Evolutionary conservation across 2,888 invertebrate species (phyloP).

Genomic region (Nephrotoma flavescens): DNA sequence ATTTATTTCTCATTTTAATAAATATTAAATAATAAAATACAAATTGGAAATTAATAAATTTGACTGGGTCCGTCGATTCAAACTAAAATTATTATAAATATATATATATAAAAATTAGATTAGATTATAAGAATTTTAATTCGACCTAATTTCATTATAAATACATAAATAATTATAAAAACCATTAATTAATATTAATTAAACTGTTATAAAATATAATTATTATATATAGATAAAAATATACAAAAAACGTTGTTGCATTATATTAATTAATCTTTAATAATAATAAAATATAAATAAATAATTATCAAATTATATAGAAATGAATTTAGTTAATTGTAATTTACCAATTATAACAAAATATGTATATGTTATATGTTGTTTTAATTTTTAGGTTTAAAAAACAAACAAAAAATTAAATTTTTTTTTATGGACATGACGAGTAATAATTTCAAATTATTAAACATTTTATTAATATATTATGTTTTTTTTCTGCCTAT

Average conservation of each 20-base stretch:
- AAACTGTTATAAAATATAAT: background rate
- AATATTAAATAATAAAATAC: background rate
- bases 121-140: background rate
- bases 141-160: background rate
- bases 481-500: background rate
- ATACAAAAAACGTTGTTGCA: constrained; percentile 5
- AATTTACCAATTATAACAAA: background rate
- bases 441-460: background rate
- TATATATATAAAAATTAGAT: too few species aligned
- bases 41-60: background rate
- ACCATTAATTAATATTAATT: background rate
- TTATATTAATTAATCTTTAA: background rate
- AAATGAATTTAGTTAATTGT: background rate
- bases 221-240: background rate
- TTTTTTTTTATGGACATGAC: background rate
- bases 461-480: background rate
- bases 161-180: background rate
- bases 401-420: background rate
- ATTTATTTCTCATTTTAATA: background rate
- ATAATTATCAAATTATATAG: background rate
- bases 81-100: background rate
- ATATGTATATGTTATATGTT: background rate
- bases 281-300: background rate
- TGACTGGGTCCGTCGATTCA: background rate
- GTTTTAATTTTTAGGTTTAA: background rate